Base-by-base conservation (phyloP, 2,113 vertebrate genomes). In the Tragulus kanchil region DNA sequence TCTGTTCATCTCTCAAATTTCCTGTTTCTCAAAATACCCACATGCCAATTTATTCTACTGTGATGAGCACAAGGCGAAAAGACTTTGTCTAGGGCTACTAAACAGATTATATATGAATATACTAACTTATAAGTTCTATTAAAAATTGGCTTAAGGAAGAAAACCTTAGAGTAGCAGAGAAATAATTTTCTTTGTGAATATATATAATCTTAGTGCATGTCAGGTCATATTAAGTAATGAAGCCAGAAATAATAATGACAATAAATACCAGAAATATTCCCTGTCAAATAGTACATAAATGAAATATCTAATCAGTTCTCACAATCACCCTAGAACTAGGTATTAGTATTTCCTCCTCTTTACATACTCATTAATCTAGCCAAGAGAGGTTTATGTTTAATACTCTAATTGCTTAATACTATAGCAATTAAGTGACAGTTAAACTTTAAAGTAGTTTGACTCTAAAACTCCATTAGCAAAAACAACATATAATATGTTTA, bases 21-120 rank as follows among this genome's bases (percentile, higher is more conserved):
- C 42, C 25, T 59, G 26, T 1, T 67, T 36, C 11, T 93, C 48
- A 59, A 81, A 50, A 85, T 85, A 36, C 7, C 69, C 7, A 54
- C 0, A 25, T 50, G 14, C 0, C 10, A 86, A n/a, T 15, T 75
- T 90, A 64, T 69, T 84, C 8, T 64, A 31, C 4, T 85, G 2
- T n/a, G 84, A 71, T 65, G 59, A 75, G 83, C 61, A 94, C 0
- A 1, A 87, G 87, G 62, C 42, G 28, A 77, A 81, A 93, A 95
- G 17, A 78, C 17, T 56, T 79, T 77, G 45, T 7, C 36, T 36
- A n/a, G 58, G 26, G 56, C 52, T 95, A 11, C 36, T 82, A 82
- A 96, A 91, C 7, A 65, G 61, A 85, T 89, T 81, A 69, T 83
- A 91, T 61, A 36, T 50, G 42, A 92, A 85, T 65, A 89, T 58